Base-by-base conservation (phyloP, 2,888 invertebrate species). In the Leucania comma region DNA sequence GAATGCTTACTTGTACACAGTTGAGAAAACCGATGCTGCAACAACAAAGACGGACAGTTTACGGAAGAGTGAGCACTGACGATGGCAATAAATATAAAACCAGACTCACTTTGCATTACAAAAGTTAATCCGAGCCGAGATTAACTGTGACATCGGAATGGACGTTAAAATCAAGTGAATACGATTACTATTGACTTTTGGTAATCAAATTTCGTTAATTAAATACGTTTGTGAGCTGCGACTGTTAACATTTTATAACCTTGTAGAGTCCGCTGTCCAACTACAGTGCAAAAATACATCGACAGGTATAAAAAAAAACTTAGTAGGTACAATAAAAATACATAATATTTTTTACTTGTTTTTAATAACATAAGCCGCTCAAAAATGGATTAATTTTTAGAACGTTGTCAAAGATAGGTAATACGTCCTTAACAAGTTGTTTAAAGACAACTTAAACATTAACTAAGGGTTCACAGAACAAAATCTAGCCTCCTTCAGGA, bases 141-240 rank as follows among this genome's bases (percentile, higher is more conserved):
- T 73, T 69, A 68, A 79, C 73, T 74, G 70, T 64, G 72, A 75
- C 61, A 68, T 80, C 68, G 69, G 65, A 63, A 75, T 78, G 75
- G 70, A 70, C 74, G 77, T 75, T 83, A 74, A 81, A 75, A 77
- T 80, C 56, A 67, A 81, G 71, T 65, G 57, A 42, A 77, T 73
- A 77, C 68, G 68, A 81, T 78, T 82, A 85, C 72, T 75, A 72
- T 78, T 75, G 74, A 76, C 72, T 74, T 86, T 85, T 80, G 72
- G 81, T 84, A 87, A 88, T 87, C 82, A 89, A 89, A 90, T 90
- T 90, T 86, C 70, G 80, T 87, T 91, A 89, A 91, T 90, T 90
- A 89, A 89, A 90, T 89, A 87, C 78, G 84, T 88, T 88, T 87
- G 85, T 89, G 87, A 83, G 82, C 75, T 75, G 78, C 68, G 81